Evolutionary conservation across 2,888 invertebrate species (phyloP), one percentile per base, ranked within the genome.

Genomic region (Eulithis testata): DNA sequence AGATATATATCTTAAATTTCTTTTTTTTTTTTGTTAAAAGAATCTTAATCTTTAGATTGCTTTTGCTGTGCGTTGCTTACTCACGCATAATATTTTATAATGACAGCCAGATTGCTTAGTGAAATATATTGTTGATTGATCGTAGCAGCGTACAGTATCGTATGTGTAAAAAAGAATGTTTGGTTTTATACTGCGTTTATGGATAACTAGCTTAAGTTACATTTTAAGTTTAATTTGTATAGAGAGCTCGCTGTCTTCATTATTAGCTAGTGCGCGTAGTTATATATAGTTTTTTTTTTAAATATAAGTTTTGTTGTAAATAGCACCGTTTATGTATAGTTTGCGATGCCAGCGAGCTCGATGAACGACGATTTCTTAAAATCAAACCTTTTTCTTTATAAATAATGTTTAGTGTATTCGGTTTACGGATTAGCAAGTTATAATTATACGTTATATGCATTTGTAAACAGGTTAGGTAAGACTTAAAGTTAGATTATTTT

Each of bases 401-500:
- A 68, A 81, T 80, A 82, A 71, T 78, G 49, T 21, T 49, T 81
- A 82, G 73, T 77, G 80, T 83, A 81, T 77, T 77, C 76, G 80
- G 79, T 66, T 70, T 70, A 71, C 69, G 70, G 70, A 58, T 65
- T 70, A 71, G 68, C 12, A 2, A 14, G 14, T 37, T 53, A 40
- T 65, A 66, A 76, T 21, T 86, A 85, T 89, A 89, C 86, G 86
- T 86, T 90, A 89, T 90, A 90, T 90, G 91, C 91, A 91, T 92
- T 92, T 91, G 91, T 92, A 91, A 92, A 90, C 87, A 87, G 87
- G 83, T 85, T 89, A 90, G 88, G 74, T 87, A 90, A 86, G 88
- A 79, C 75, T 83, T 87, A 84, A 80, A 76, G 85, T 76, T 89
- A 90, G 89, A 88, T 84, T 87, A 89, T 91, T 88, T 81, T 79